These are phyloP conservation scores for Camponotus pennsylvanicus DNA, from an alignment of 1,140 invertebrate genomes.

Conservation along the genomic window DNA sequence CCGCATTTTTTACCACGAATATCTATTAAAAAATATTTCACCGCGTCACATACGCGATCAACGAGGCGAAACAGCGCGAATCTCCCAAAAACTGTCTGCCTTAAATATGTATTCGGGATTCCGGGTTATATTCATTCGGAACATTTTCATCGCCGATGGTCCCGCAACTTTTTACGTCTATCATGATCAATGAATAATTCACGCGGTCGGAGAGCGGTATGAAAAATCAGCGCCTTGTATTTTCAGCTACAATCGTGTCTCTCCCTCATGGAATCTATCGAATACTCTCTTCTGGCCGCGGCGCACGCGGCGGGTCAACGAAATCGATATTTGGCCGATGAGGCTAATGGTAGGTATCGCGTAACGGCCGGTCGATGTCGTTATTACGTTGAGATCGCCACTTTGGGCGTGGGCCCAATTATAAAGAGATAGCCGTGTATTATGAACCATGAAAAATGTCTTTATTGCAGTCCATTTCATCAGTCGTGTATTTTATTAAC, in stretches of 20 bases:
- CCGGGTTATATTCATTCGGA: constrained; percentile 15
- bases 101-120: constrained; percentile 21
- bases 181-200: constrained; percentile 59
- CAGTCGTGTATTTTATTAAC: not conserved
- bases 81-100: constrained; percentile 5
- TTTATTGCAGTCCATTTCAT: not conserved
- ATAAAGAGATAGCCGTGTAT: constrained; percentile 22
- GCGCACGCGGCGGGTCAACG: constrained; percentile 36
- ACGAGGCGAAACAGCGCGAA: not conserved
- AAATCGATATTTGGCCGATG: constrained; percentile 68
- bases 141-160: constrained; percentile 46
- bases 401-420: constrained; percentile 66
- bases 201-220: not conserved
- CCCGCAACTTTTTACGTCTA: constrained; percentile 34
- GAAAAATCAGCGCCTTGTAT: constrained; percentile 60
- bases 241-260: constrained; percentile 29
- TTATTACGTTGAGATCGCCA: constrained; percentile 73
- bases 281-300: constrained; percentile 42
- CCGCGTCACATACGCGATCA: not conserved
- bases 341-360: constrained; percentile 70
- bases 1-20: constrained; percentile 21
- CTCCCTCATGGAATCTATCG: constrained; percentile 32
- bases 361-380: constrained; percentile 69
- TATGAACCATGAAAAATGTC: constrained; percentile 17
- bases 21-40: constrained; percentile 50